A percentile compares a stretch with the other conserved stretches of the same genome.
These are phyloP conservation scores for Cairina moschata DNA, from an alignment of 2,113 vertebrate genomes.

Conservation along the genomic window DNA sequence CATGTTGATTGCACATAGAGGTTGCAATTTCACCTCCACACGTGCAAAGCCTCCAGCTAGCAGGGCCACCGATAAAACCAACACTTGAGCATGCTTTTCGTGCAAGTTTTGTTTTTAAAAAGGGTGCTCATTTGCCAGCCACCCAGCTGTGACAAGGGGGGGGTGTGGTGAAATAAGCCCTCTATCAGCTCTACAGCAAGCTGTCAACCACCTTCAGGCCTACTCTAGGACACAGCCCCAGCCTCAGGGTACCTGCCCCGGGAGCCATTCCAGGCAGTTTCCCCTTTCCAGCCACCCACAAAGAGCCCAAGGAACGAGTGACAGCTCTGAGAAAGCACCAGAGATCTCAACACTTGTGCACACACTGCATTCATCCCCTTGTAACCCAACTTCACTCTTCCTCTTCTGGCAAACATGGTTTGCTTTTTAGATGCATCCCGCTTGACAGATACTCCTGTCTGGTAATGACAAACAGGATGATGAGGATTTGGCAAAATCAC, in stretches of 20 bases:
- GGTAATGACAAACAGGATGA: too few species aligned
- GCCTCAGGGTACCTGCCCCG: not conserved
- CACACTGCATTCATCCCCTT: not conserved
- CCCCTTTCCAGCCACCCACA: not conserved
- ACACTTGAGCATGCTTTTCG: not conserved
- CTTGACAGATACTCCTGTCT: not conserved
- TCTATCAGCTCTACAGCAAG: not conserved
- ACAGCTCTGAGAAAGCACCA: not conserved
- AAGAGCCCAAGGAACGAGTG: not conserved
- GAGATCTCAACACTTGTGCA: not conserved
- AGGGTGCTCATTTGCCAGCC: not conserved
- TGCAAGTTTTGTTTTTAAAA: not conserved
- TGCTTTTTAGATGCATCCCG: not conserved
- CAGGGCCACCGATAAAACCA: not conserved
- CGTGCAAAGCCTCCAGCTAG: too few species aligned
- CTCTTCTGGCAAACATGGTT: too few species aligned
- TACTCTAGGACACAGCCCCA: not conserved
- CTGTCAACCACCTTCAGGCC: too few species aligned
- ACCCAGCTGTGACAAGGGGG: not conserved
- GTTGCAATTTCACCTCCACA: too few species aligned
- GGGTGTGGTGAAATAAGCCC: not conserved
- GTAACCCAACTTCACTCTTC: too few species aligned
- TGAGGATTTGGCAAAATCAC: rapidly evolving
- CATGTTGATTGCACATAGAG: rapidly evolving
- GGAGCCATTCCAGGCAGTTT: not conserved